phyloP scores from a whole-genome alignment of 2,113 vertebrate species.

The human (Homo sapiens) region GRCh38 chr4:149739501-149740000 shows the following conservation, averaged over 20 bases:
- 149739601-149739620: background rate
- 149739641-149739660: background rate
- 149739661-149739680: constrained; percentile 27
- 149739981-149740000: constrained; percentile 54
- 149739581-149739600: constrained; percentile 28
- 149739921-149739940: constrained; percentile 48
- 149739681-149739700: constrained; percentile 2
- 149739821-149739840: background rate
- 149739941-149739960: constrained; percentile 54
- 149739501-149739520: constrained; percentile 23
- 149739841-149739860: background rate
- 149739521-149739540: constrained; percentile 17
- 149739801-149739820: constrained; percentile 31
- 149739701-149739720: constrained; percentile 24
- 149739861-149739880: background rate
- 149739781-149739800: constrained; percentile 26
- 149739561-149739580: constrained; percentile 56
- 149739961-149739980: constrained; percentile 57
- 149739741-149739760: background rate
- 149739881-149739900: constrained; percentile 53
- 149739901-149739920: constrained; percentile 50
- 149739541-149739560: background rate
- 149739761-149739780: background rate
- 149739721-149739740: constrained; percentile 12
- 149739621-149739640: background rate